phyloP scores from a whole-genome alignment of 2,888 invertebrate species.

The Polyploca ridens region DNA sequence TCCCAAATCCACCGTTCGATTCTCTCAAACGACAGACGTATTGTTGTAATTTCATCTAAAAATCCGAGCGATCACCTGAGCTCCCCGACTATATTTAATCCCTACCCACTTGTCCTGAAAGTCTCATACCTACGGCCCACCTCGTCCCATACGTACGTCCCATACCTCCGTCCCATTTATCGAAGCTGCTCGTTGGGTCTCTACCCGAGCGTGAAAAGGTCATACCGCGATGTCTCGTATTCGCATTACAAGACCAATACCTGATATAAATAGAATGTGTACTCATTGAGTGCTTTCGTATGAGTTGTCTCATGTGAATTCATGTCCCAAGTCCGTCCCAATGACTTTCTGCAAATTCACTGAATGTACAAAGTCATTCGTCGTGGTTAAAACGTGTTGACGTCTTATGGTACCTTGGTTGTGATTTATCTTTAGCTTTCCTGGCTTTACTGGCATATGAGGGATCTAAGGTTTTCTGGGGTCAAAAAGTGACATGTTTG shows the following conservation, averaged over 20 bases:
- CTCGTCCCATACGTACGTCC: not conserved
- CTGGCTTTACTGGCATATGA: too few species aligned
- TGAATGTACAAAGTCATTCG: conserved; percentile 3
- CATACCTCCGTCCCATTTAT: conserved; percentile 14
- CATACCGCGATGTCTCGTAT: conserved; percentile 42
- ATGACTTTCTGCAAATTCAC: not conserved
- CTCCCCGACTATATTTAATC: not conserved
- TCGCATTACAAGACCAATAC: conserved; percentile 33
- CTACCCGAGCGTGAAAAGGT: conserved; percentile 68
- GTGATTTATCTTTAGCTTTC: not conserved
- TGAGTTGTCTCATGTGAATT: not conserved
- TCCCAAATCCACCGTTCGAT: conserved; percentile 18
- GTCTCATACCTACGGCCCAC: not conserved
- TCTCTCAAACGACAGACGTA: conserved; percentile 5
- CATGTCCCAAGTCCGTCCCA: not conserved
- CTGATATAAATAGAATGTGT: conserved; percentile 12
- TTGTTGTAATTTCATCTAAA: conserved; percentile 13
- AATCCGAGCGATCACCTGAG: conserved; percentile 11
- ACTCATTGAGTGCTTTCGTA: conserved; percentile 12
- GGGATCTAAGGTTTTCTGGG: too few species aligned
- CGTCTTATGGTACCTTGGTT: not conserved
- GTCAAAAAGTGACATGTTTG: too few species aligned
- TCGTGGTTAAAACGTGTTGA: not conserved
- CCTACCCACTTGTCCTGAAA: not conserved
- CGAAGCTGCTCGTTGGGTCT: conserved; percentile 50